Percentiles rank a stretch among this genome's conserved stretches.
Conservation (phyloP, 2,113 vertebrate genomes). For the Hippopotamus amphibius region DNA sequence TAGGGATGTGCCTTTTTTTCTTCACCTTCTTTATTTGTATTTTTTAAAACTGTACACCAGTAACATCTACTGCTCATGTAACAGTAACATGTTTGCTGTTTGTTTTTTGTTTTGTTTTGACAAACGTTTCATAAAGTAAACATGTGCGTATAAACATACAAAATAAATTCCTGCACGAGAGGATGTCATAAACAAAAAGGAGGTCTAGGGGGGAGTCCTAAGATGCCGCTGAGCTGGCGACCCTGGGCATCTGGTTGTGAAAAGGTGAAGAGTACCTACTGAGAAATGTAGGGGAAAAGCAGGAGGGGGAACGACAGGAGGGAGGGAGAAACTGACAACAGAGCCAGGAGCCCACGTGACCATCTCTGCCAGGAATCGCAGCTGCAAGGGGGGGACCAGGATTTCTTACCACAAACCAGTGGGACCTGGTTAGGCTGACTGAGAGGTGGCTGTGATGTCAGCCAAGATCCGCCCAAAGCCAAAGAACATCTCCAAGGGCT, state of each 20-base stretch:
- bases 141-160: neutral
- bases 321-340: neutral
- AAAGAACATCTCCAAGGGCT: neutral
- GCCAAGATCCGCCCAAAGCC: neutral
- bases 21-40: neutral
- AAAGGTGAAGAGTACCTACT: neutral
- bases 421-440: neutral
- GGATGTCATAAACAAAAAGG: neutral
- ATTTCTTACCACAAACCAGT: neutral
- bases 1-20: neutral
- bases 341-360: neutral
- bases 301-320: neutral
- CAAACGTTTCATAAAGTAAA: neutral
- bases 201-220: no score
- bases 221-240: neutral
- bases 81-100: neutral
- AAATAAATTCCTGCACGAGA: neutral
- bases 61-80: neutral
- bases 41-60: neutral
- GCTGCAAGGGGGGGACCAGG: neutral
- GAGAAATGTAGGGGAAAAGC: neutral
- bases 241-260: neutral
- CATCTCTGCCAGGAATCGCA: neutral
- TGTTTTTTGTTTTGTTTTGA: neutral
- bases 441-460: neutral